Base-by-base conservation (phyloP, 2,797 vertebrate genomes). In the Sebastes wilsoni region DNA sequence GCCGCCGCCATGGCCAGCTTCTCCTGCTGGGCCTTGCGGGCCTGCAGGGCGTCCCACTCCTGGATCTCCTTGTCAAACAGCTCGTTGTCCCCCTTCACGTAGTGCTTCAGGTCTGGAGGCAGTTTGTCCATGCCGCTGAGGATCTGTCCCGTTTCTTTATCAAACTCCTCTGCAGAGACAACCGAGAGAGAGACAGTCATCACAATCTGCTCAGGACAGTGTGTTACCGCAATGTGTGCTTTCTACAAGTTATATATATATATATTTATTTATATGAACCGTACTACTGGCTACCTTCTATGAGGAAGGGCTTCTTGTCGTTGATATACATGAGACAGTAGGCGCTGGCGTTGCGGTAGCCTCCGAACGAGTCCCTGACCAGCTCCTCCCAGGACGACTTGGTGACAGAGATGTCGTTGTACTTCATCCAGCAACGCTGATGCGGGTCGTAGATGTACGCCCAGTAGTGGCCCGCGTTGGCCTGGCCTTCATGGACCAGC, bases 301-400 rank as follows among this genome's bases (percentile, higher is more conserved):
- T 99, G 88, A 99, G 96, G 82, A 97, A 98, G 42, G 98, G 97
- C 77, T 99, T 99, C 87, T 98, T 99, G 89, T 99, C 98, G 9
- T 99, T 98, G 86, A 99, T 98, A 84, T 99, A 99, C 99, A 99
- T 99, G 92, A 99, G 97, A 91, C 99, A 99, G 83, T 99, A 99
- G 68, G 99, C 99, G 79, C 99, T 99, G 86, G 98, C 98, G 64
- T 99, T 99, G 87, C 98, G 96, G 90, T 99, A 99, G 79, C 99
- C 99, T 73, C 99, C 99, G 8, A 99, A 99, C 1, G 98, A 99
- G 92, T 99, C 99, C 66, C 99, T 96, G 88, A 99, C 97, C 85
- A 99, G 95, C 89, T 99, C 99, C 92, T 99, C 98, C 99, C 99
- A 99, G 3, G 98, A 97, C 1, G 98, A 99, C 85, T 98, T 98